A percentile compares a stretch with the other conserved stretches of the same genome.
These are phyloP conservation scores for Podarcis siculus DNA, from an alignment of 2,797 vertebrate species.

Conservation along the genomic window DNA sequence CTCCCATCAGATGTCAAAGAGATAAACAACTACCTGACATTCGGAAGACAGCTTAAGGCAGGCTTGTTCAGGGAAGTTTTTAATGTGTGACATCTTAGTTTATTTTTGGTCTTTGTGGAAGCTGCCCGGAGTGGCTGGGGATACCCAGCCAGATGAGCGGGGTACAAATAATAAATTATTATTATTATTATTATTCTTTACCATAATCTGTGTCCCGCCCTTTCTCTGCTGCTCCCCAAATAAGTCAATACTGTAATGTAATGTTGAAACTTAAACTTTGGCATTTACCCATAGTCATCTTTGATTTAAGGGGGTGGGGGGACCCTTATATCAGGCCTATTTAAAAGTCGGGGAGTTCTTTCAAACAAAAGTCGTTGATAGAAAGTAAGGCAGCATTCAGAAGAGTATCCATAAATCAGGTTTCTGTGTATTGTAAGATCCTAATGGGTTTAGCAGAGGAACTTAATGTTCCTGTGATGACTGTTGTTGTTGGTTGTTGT, in stretches of 20 bases:
- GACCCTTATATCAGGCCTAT: neutral
- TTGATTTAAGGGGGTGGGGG: neutral
- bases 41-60: no score
- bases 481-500: constrained; percentile 14
- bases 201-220: no score
- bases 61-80: no score
- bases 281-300: neutral
- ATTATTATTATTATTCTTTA: no score
- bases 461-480: neutral
- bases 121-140: no score
- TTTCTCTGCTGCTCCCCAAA: neutral
- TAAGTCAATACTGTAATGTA: no score
- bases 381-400: constrained; percentile 5
- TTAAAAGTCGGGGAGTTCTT: neutral
- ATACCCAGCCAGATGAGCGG: no score
- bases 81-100: no score
- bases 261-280: neutral
- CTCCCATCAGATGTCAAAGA: no score
- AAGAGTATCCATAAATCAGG: constrained; percentile 17
- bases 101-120: no score
- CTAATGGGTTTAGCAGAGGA: constrained; percentile 8
- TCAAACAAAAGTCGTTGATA: neutral
- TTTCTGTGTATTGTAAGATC: neutral
- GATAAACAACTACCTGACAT: no score
- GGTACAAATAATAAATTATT: no score